These are phyloP conservation scores for Tragelaphus buxtoni DNA, from an alignment of 2,113 vertebrate genomes.

Conservation along the genomic window DNA sequence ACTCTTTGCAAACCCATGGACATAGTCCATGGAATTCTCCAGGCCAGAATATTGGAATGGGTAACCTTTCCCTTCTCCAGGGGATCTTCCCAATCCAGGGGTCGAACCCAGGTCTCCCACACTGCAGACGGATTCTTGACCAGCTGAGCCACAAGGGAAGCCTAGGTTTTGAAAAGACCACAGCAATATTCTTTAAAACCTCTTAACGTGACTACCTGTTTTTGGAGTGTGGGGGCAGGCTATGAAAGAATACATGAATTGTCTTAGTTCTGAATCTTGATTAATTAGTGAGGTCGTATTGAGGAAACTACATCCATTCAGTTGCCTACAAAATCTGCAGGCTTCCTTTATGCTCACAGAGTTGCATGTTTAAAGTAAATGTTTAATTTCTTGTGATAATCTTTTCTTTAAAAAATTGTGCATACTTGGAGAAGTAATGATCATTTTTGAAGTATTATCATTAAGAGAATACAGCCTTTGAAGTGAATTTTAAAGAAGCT, in stretches of 20 bases:
- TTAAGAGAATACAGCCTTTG: background rate
- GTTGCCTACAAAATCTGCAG: background rate
- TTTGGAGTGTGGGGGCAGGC: background rate
- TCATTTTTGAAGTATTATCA: background rate
- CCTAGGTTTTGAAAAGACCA: background rate
- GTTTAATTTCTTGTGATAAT: background rate
- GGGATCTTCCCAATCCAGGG: background rate
- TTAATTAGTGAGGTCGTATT: background rate
- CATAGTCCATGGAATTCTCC: background rate
- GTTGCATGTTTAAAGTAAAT: background rate
- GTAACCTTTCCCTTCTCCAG: background rate
- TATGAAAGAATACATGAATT: background rate
- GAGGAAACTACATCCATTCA: background rate
- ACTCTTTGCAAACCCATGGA: background rate
- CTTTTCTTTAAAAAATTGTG: background rate
- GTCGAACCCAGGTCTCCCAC: background rate
- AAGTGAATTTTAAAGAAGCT: background rate
- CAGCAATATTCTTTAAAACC: background rate
- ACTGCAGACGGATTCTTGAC: background rate
- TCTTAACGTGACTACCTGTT: background rate
- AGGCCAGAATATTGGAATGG: background rate
- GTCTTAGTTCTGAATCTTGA: background rate
- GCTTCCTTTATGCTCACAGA: background rate
- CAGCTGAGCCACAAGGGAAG: background rate
- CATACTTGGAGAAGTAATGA: background rate